These are phyloP conservation scores for Oegoconia quadripuncta DNA, from an alignment of 2,888 invertebrate genomes.

Conservation along the genomic window DNA sequence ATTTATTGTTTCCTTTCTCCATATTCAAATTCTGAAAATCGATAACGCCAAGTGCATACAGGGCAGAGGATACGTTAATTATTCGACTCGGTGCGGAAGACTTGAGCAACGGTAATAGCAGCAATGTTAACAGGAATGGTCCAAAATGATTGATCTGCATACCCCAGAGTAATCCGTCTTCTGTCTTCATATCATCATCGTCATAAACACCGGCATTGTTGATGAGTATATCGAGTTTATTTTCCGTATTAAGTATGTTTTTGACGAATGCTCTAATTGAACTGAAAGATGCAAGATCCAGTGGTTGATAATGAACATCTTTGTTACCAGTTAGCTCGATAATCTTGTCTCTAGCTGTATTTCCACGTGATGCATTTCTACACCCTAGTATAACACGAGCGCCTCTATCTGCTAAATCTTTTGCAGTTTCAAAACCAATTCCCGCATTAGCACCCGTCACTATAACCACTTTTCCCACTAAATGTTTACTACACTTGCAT, in stretches of 20 bases:
- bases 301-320: slow-evolving; percentile 40
- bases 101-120: slow-evolving; percentile 71
- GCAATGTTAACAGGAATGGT: slow-evolving; percentile 82
- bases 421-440: slow-evolving; percentile 87
- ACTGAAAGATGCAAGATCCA: slow-evolving; percentile 63
- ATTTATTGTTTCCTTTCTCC: slow-evolving; percentile 11
- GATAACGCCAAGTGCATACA: slow-evolving; percentile 37
- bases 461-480: slow-evolving; percentile 90
- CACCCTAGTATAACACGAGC: slow-evolving; percentile 90
- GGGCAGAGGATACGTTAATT: slow-evolving; percentile 53
- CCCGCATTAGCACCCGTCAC: slow-evolving; percentile 92
- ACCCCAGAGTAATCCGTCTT: slow-evolving; percentile 79
- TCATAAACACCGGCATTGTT: slow-evolving; percentile 80
- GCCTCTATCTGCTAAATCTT: slow-evolving; percentile 84
- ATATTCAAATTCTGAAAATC: slow-evolving; percentile 58
- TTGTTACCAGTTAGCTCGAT: slow-evolving; percentile 23
- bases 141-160: slow-evolving; percentile 81
- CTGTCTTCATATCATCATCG: slow-evolving; percentile 59
- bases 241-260: slow-evolving; percentile 70
- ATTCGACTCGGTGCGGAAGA: slow-evolving; percentile 59
- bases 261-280: slow-evolving; percentile 79
- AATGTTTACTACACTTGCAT: slow-evolving; percentile 45
- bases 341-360: slow-evolving; percentile 60
- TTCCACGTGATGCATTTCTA: slow-evolving; percentile 83
- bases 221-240: slow-evolving; percentile 77